Evolutionary conservation across 2,888 invertebrate species (phyloP), one percentile per base, ranked within the genome.

Genomic region (Rhimphoctona megacephalus): DNA sequence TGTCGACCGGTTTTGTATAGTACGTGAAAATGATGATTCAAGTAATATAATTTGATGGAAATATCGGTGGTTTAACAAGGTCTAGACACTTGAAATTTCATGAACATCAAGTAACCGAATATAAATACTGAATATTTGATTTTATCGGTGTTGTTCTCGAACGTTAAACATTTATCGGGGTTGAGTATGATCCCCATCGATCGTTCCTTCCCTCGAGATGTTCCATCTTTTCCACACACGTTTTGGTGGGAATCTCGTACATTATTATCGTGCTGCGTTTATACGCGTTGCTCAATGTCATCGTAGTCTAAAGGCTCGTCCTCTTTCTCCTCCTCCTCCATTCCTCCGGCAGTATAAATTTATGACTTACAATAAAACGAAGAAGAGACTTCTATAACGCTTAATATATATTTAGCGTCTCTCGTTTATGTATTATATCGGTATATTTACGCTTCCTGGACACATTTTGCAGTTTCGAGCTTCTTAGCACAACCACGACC

Each of bases 281-380:
- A 43, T 43, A 61, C 39, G 76, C 46, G 30, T 39, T 61, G 22
- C 25, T 22, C 49, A 49, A 49, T 73, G 64, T 78, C 36, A 61
- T 67, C 67, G 77, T 73, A 66, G 54, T 73, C 54, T 69, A 67
- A 73, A 57, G 36, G 39, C 30, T 61, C 30, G 39, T 61, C 61
- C 61, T 61, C 25, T 14, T 61, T 17, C 61, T 17, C 11, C 43
- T 43, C 43, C 57, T 25, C 30, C 14, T 17, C 17, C 61, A 61
- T 30, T 17, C 19, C 25, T 52, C 72, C 61, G 39, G 78, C 64
- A 85, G 67, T 87, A 89, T 87, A 88, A 88, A 88, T 89, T 86
- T 87, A 87, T 83, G 87, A 78, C 57, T 11, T 36, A 52, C 70
- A 49, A 70, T 77, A 57, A n/a, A 49, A 39, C 49, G 72, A 43